Percentiles rank a stretch among this genome's conserved stretches.
phyloP scores from a whole-genome alignment of 1,140 invertebrate species.

The Drosophila obscura region DNA sequence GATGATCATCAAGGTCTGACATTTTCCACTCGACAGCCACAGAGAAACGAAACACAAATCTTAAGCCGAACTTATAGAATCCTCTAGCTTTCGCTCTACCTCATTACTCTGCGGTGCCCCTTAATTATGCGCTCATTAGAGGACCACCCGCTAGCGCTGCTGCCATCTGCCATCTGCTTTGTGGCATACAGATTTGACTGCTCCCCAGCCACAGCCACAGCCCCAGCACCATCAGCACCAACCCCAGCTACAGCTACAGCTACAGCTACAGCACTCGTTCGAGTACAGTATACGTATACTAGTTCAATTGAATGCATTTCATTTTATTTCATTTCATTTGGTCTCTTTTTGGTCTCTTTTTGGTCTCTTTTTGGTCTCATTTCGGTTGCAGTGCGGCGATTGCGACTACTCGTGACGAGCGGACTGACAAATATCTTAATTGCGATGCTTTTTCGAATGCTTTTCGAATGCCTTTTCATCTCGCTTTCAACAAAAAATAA shows the following conservation, averaged over 20 bases:
- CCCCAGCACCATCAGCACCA: not conserved
- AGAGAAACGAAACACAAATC: not conserved
- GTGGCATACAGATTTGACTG: slow-evolving; percentile 12
- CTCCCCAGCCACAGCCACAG: not conserved
- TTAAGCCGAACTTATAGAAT: slow-evolving; percentile 23
- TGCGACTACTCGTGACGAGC: slow-evolving; percentile 33
- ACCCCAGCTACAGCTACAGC: not conserved
- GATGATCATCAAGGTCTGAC: slow-evolving; percentile 2
- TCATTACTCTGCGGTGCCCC: slow-evolving; percentile 4
- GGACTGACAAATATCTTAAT: slow-evolving; percentile 80
- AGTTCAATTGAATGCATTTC: slow-evolving; percentile 78
- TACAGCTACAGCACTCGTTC: not conserved
- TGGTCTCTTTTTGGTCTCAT: slow-evolving; percentile 28
- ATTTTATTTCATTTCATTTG: slow-evolving; percentile 51
- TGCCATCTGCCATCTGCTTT: not conserved
- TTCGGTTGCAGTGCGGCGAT: slow-evolving; percentile 27
- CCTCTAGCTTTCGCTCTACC: not conserved
- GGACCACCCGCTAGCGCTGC: not conserved
- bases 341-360: not conserved
- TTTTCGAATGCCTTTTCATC: slow-evolving; percentile 64
- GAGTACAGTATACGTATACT: slow-evolving; percentile 11
- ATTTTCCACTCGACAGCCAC: slow-evolving; percentile 1
- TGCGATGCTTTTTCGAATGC: slow-evolving; percentile 29
- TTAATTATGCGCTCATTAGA: slow-evolving; percentile 64
- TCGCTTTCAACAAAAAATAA: slow-evolving; percentile 21